phyloP scores from a whole-genome alignment of 2,113 vertebrate species.

The Ailurus styani region DNA sequence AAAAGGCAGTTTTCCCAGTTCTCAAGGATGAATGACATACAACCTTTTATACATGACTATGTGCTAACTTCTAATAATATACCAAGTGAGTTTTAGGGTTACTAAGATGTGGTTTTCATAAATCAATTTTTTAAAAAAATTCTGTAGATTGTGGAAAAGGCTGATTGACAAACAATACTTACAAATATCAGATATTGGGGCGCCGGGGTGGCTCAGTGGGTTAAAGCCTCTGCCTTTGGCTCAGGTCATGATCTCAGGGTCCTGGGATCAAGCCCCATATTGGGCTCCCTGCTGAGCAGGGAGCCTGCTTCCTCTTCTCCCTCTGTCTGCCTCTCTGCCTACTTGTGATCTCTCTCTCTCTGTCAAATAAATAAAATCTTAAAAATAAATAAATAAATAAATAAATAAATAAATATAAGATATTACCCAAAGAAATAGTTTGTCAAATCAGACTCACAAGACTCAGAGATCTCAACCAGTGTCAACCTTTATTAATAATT shows the following conservation, averaged over 20 bases:
- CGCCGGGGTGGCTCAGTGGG: too few relatives aligned
- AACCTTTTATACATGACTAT: background rate
- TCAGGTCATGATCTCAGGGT: too few relatives aligned
- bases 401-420: background rate
- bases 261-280: too few relatives aligned
- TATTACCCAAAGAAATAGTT: background rate
- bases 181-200: background rate
- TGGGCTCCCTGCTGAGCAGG: too few relatives aligned
- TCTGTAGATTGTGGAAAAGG: background rate
- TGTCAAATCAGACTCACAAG: background rate
- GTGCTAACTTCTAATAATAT: background rate
- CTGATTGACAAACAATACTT: background rate
- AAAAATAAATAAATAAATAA: too few relatives aligned
- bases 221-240: too few relatives aligned
- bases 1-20: background rate
- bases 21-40: background rate
- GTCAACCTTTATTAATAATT: background rate
- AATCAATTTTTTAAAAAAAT: background rate
- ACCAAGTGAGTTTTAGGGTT: background rate
- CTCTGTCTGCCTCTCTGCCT: too few relatives aligned
- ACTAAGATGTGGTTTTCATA: background rate
- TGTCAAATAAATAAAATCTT: too few relatives aligned
- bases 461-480: background rate
- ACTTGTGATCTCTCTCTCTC: too few relatives aligned
- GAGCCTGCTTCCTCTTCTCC: too few relatives aligned